phyloP scores from a whole-genome alignment of 2,113 vertebrate genomes.

The Callionymus lyra region DNA sequence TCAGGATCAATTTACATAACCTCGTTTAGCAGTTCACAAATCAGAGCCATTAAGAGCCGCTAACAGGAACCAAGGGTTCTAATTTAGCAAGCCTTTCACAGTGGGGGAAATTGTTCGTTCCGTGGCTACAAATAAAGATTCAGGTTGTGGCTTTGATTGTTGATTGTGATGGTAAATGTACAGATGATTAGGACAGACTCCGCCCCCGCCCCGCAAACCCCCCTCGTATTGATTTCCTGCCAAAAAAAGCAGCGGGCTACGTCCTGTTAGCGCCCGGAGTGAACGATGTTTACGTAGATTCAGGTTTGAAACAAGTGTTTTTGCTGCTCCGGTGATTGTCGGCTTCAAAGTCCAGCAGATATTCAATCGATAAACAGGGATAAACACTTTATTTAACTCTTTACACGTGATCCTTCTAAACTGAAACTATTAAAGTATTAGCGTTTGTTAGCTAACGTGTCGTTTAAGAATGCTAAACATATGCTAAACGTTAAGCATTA shows the following conservation, averaged over 20 bases:
- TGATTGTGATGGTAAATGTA: constrained; percentile 99
- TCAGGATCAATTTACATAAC: constrained; percentile 99
- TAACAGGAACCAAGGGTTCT: constrained; percentile 99
- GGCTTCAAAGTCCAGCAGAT: no score
- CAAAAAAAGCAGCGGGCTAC: constrained; percentile 98
- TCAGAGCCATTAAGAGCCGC: constrained; percentile 99
- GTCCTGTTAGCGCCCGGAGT: constrained; percentile 75
- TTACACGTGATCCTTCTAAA: no score
- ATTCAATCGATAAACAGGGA: no score
- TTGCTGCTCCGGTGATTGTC: no score
- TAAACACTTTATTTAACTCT: no score
- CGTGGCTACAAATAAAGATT: constrained; percentile 98
- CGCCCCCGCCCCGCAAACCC: constrained; percentile 74
- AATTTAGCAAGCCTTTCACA: constrained; percentile 99
- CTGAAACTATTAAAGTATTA: no score
- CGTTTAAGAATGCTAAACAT: no score
- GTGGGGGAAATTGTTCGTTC: constrained; percentile 98
- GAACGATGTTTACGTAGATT: constrained; percentile 31
- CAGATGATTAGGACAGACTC: constrained; percentile 99
- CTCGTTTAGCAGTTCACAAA: constrained; percentile 99
- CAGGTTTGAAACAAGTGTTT: no score
- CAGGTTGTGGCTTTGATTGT: constrained; percentile 99
- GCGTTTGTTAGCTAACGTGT: no score
- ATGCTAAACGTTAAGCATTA: no score
- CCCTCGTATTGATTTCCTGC: constrained; percentile 99